Conservation (phyloP, 1,140 invertebrate species). For the Sycophaga agraensis region DNA sequence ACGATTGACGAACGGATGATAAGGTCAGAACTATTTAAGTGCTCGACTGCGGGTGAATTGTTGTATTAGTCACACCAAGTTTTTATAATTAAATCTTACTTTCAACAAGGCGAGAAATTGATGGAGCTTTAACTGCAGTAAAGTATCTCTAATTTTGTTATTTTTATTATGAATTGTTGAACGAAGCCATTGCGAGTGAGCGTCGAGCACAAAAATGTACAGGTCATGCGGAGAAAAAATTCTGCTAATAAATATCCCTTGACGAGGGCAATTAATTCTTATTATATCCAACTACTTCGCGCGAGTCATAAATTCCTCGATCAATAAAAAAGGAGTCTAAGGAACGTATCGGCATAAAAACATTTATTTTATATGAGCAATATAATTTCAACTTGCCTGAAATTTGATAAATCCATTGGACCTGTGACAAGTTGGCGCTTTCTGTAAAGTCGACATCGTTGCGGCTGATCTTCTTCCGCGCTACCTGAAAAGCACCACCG, state of each 20-base stretch:
- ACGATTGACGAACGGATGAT: slow-evolving; percentile 36
- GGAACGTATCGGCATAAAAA: too few relatives aligned
- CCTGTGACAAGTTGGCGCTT: slow-evolving; percentile 38
- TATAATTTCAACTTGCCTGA: slow-evolving; percentile 48
- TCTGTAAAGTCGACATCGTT: slow-evolving; percentile 39
- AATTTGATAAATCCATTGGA: slow-evolving; percentile 39
- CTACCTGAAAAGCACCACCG: slow-evolving; percentile 35
- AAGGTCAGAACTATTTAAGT: slow-evolving; percentile 56
- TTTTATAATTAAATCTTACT: slow-evolving; percentile 40
- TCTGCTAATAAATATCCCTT: too few relatives aligned
- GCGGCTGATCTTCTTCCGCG: too few relatives aligned
- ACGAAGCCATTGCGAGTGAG: too few relatives aligned
- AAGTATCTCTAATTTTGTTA: slow-evolving; percentile 20
- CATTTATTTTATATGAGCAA: too few relatives aligned
- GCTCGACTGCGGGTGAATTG: slow-evolving; percentile 49
- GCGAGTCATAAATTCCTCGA: too few relatives aligned
- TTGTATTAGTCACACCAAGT: slow-evolving; percentile 54
- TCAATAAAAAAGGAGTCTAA: too few relatives aligned
- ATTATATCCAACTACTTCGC: too few relatives aligned
- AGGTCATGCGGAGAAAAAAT: too few relatives aligned
- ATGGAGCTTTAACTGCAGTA: slow-evolving; percentile 1
- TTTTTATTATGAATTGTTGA: too few relatives aligned
- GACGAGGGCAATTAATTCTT: too few relatives aligned
- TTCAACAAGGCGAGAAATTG: slow-evolving; percentile 15
- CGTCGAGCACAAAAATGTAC: too few relatives aligned